phyloP scores from a whole-genome alignment of 2,113 vertebrate genomes.

The Bambusicola thoracicus region DNA sequence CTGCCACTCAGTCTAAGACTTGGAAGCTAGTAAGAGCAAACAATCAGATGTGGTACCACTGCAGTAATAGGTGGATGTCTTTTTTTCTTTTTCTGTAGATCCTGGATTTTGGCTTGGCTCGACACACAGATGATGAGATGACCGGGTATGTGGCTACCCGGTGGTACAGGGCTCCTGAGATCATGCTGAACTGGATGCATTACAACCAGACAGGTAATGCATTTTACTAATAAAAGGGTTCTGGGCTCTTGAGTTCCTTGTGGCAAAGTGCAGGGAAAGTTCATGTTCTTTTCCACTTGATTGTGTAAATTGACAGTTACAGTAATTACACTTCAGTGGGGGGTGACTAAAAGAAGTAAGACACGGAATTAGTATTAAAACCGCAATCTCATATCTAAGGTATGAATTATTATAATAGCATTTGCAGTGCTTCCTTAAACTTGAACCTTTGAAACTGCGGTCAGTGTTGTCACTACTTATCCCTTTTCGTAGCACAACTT shows the following conservation, averaged over 20 bases:
- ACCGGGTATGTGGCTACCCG: conserved; percentile 96
- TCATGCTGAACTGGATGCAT: conserved; percentile 99
- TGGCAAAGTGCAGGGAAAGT: background rate
- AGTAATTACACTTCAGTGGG: background rate
- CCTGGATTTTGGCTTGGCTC: conserved; percentile 95
- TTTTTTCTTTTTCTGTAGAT: conserved; percentile 79
- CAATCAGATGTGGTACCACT: background rate
- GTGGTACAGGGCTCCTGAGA: conserved; percentile 97
- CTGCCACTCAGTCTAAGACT: background rate
- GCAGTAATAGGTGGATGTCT: background rate
- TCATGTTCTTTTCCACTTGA: fast-evolving
- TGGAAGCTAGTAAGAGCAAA: background rate
- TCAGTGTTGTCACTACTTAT: background rate
- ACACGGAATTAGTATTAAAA: background rate
- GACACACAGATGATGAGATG: conserved; percentile 98
- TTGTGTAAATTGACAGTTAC: fast-evolving
- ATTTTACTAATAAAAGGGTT: background rate
- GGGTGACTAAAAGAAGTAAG: background rate
- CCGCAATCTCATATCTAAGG: background rate
- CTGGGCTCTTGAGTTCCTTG: background rate
- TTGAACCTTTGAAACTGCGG: background rate
- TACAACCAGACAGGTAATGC: conserved; percentile 95
- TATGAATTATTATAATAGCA: background rate
- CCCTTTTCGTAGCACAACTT: background rate
- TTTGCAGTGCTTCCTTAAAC: background rate